Percentiles rank a stretch among this genome's conserved stretches.
Evolutionary conservation across 1,140 invertebrate species (phyloP).

Genomic region (Megathymus violae): DNA sequence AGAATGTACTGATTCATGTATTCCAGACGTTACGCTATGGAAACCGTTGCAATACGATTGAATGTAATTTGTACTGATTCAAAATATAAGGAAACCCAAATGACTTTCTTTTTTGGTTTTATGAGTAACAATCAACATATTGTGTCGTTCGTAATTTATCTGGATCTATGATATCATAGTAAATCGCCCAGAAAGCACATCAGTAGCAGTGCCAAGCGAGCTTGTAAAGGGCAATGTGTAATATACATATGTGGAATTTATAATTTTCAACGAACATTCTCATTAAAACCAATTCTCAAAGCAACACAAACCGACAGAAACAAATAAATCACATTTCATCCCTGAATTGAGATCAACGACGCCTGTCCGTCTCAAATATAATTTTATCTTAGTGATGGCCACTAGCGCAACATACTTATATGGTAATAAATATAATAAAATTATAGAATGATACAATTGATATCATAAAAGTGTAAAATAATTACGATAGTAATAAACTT

Average conservation of each 20-base stretch:
- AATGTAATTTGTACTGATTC: no score
- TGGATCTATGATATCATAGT: constrained; percentile 17
- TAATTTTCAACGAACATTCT: constrained; percentile 4
- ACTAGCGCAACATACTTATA: no score
- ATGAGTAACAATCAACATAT: no score
- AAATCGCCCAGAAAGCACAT: constrained; percentile 21
- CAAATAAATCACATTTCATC: constrained; percentile 21
- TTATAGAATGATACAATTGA: constrained; percentile 24
- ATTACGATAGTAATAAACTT: no score
- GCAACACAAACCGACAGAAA: constrained; percentile 1
- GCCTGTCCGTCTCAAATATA: background rate
- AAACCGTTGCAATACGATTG: no score
- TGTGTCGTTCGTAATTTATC: no score
- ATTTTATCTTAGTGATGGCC: constrained; percentile 7
- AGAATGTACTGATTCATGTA: no score
- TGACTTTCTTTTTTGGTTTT: no score
- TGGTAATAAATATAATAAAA: background rate
- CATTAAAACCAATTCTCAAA: constrained; percentile 12
- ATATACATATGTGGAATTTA: constrained; percentile 6
- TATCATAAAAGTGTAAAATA: constrained; percentile 16
- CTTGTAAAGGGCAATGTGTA: constrained; percentile 6
- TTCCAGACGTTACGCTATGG: no score
- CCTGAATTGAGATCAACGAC: no score
- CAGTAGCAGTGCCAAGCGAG: constrained; percentile 26
- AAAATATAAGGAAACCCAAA: no score